Conservation (phyloP, 2,113 vertebrate genomes). For the Campylorhamphus procurvoides region DNA sequence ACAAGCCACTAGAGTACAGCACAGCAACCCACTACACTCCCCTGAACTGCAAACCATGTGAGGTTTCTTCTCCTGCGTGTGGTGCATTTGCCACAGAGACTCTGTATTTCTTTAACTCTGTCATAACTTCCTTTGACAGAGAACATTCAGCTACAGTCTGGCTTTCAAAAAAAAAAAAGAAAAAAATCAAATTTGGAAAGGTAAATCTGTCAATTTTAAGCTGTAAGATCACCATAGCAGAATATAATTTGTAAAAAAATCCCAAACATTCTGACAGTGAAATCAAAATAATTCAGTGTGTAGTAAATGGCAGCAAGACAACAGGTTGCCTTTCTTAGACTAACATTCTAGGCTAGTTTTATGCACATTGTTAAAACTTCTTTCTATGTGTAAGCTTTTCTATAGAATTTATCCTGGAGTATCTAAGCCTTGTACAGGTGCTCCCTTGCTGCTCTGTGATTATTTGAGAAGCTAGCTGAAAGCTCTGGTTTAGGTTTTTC, state of each 20-base stretch:
- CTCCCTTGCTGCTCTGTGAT: background rate
- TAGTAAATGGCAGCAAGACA: background rate
- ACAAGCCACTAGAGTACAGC: background rate
- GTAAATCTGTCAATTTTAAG: background rate
- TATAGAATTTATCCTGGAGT: background rate
- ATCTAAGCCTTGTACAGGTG: background rate
- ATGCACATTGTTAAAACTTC: background rate
- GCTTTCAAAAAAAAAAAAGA: background rate
- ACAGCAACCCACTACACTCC: background rate
- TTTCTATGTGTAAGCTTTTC: background rate
- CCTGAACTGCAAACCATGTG: rapidly evolving
- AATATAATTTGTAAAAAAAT: background rate
- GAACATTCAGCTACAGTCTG: background rate
- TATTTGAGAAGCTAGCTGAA: background rate
- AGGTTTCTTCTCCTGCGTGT: background rate
- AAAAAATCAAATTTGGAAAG: background rate
- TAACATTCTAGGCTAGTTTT: background rate
- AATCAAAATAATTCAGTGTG: background rate
- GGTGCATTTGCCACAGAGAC: rapidly evolving
- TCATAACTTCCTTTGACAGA: background rate
- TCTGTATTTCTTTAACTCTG: background rate
- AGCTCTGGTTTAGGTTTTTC: background rate
- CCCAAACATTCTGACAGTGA: background rate
- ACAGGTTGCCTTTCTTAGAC: background rate
- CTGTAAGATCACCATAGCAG: background rate